phyloP scores from a whole-genome alignment of 2,113 vertebrate species.

The Urocynchramus pylzowi region DNA sequence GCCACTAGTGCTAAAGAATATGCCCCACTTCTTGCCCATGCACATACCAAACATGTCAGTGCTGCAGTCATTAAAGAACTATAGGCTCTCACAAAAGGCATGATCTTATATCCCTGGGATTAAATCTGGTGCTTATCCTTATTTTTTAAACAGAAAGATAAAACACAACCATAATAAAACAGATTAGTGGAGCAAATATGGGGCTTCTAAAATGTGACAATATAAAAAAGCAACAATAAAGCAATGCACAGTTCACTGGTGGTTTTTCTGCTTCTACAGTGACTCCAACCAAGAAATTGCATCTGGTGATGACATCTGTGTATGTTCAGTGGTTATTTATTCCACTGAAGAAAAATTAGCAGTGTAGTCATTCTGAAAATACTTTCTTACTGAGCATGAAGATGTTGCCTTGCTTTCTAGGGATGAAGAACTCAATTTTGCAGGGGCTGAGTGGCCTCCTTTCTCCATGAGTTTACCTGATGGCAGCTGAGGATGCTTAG shows the following conservation, averaged over 20 bases:
- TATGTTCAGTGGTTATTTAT: not conserved
- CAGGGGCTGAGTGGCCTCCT: not conserved
- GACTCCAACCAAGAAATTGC: not conserved
- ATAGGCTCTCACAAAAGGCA: not conserved
- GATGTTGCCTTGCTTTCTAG: not conserved
- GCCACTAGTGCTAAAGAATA: not conserved
- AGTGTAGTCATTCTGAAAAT: not conserved
- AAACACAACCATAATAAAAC: slow-evolving; percentile 1
- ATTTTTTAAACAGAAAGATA: slow-evolving; percentile 12
- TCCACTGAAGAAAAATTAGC: not conserved
- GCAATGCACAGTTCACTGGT: not conserved
- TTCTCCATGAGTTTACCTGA: not conserved
- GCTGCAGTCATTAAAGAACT: slow-evolving; percentile 9
- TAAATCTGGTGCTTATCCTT: slow-evolving; percentile 10
- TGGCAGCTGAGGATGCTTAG: not conserved
- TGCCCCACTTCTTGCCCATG: not conserved
- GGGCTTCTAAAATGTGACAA: not conserved
- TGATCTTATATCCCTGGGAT: not conserved
- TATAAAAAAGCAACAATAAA: not conserved
- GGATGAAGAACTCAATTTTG: not conserved
- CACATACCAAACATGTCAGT: not conserved
- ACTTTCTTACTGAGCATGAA: not conserved
- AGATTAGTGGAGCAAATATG: not conserved
- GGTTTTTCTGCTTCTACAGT: not conserved
- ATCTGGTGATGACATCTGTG: slow-evolving; percentile 20